Evolutionary conservation across 2,113 vertebrate species (phyloP).

Genomic region (Barbus barbus): DNA sequence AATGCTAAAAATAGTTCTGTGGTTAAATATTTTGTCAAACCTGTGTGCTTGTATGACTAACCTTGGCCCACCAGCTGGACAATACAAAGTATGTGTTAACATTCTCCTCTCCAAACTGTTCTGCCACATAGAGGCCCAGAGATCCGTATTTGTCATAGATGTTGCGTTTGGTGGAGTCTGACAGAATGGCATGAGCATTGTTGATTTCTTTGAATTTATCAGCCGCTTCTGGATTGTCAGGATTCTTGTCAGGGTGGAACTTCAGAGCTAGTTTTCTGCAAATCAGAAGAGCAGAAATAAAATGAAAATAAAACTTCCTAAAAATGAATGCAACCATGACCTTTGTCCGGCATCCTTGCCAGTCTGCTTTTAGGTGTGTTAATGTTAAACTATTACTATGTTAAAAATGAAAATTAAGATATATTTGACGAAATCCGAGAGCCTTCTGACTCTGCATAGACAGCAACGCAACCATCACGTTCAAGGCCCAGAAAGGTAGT

Average conservation of each 20-base stretch:
- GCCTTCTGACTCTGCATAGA: too few relatives aligned
- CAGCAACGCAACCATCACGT: too few relatives aligned
- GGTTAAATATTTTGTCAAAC: too few relatives aligned
- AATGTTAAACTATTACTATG: neutral
- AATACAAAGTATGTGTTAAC: constrained; percentile 99
- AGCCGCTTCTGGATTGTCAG: constrained; percentile 92
- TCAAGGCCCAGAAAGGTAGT: too few relatives aligned
- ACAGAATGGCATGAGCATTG: constrained; percentile 92
- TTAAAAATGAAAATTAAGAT: neutral
- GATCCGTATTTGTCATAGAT: constrained; percentile 99
- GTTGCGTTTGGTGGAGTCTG: constrained; percentile 90
- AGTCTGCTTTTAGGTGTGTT: neutral
- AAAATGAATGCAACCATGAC: neutral
- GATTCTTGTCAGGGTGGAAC: constrained; percentile 98
- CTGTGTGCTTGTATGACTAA: constrained; percentile 70
- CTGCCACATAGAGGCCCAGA: constrained; percentile 94
- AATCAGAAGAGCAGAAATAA: neutral
- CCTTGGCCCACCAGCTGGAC: constrained; percentile 99
- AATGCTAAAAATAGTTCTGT: too few relatives aligned
- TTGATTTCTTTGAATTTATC: constrained; percentile 99
- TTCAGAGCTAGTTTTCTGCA: constrained; percentile 93
- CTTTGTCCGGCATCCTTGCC: neutral
- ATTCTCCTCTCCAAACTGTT: constrained; percentile 98
- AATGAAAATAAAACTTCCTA: neutral
- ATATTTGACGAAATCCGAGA: too few relatives aligned